Base-by-base conservation (phyloP, 1,140 invertebrate species). In the Patella vulgata region DNA sequence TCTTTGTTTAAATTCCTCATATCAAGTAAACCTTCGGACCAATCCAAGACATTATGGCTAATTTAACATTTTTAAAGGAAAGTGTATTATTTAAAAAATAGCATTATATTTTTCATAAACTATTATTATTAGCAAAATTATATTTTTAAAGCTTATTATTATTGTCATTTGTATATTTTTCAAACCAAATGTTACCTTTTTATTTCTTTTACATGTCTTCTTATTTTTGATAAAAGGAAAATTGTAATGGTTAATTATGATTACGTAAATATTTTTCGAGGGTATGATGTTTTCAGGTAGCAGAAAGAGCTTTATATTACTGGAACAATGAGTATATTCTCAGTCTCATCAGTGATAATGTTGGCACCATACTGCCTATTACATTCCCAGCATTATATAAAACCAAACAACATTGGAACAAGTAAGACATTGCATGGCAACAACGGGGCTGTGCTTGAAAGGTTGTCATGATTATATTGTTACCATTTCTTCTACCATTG, bases 321-420 rank as follows among this genome's bases (percentile, higher is more conserved):
- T 87, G 86, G 86, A 87, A 87, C 74, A 87, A 87, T 71, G 86
- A 87, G 67, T 87, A 87, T 68, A 86, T 87, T 61, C 71, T 87
- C 31, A 86, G 84, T 64, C 66, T 87, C 58, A 86, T 87, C 56
- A 82, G 83, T 63, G 86, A 87, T 62, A 86, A 86, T 71, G 77
- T 81, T 46, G 60, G 48, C 40, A 71, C 66, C 31, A 78, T 84
- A 42, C 74, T 85, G n/a, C 82, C 83, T 36, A 93, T 98, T 56
- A 89, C 93, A 95, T 97, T 96, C 86, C 96, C 97, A 42, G 91
- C 96, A 63, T 87, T 99, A 58, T 98, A 98, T 85, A 92, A 92
- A 75, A 97, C 95, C 4, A 97, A 98, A 85, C 94, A 93, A 74
- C 97, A 99, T 85, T 99, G 97, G 97, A 99, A 99, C 86, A 98